Conservation (phyloP, 2,888 invertebrate genomes). For the Lasioglossum lativentre region DNA sequence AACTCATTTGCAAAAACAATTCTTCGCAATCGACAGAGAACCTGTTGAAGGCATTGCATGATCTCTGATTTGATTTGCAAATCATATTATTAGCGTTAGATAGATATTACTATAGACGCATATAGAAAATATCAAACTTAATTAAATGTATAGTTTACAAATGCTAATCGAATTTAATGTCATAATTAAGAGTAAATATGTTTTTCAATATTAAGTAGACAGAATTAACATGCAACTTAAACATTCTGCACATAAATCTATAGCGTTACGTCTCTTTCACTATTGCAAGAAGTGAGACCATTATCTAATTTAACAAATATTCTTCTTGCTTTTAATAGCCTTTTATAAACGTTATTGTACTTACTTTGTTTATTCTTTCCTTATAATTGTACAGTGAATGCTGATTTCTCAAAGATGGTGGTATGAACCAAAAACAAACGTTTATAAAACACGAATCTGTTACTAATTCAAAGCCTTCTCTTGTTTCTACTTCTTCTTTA, state of each 20-base stretch:
- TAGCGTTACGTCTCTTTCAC: not conserved
- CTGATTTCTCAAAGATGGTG: conserved; percentile 83
- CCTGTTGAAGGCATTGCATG: not conserved
- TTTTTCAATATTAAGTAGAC: not conserved
- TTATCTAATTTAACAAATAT: not conserved
- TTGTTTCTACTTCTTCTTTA: conserved; percentile 82
- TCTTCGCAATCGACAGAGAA: not conserved
- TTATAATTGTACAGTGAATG: conserved; percentile 78
- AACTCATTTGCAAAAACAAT: not conserved
- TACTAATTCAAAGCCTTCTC: conserved; percentile 84
- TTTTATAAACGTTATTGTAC: conserved; percentile 20
- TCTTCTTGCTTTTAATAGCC: not conserved
- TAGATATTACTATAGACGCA: not conserved
- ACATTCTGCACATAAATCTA: not conserved
- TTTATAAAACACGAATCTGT: conserved; percentile 88
- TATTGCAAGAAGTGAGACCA: not conserved
- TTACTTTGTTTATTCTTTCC: conserved; percentile 84
- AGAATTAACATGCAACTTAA: not conserved
- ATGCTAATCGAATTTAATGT: not conserved
- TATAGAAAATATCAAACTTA: not conserved
- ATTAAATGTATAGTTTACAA: not conserved
- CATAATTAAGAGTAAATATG: not conserved
- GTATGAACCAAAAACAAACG: conserved; percentile 91
- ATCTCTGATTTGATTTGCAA: not conserved
- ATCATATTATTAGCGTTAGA: not conserved